A percentile compares a stretch with the other conserved stretches of the same genome.
These are phyloP conservation scores for Deilephila porcellus DNA, from an alignment of 2,888 invertebrate genomes.

Conservation along the genomic window DNA sequence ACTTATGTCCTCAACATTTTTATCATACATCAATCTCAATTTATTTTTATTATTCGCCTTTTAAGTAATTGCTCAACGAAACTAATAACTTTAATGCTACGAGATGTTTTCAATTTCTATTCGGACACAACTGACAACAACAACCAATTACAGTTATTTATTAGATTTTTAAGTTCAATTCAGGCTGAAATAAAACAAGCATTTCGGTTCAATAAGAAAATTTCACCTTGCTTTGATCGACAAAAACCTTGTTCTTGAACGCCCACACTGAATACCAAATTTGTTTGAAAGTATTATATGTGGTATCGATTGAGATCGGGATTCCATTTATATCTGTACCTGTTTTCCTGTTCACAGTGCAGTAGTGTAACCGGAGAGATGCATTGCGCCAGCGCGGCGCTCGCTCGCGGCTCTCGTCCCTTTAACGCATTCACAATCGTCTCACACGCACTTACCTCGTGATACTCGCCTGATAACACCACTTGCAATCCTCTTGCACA, in stretches of 20 bases:
- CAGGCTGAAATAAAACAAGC: not conserved
- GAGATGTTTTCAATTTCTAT: not conserved
- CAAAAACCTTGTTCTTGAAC: constrained; percentile 23
- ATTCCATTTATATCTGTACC: constrained; percentile 70
- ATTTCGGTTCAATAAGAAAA: not conserved
- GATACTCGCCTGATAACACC: constrained; percentile 26
- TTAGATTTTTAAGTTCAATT: not conserved
- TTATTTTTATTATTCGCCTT: constrained; percentile 8
- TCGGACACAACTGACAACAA: not conserved
- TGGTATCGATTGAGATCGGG: constrained; percentile 53
- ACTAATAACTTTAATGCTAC: not conserved
- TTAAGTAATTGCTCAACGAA: not conserved
- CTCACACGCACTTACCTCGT: constrained; percentile 30
- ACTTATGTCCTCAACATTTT: constrained; percentile 47
- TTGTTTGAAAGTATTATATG: constrained; percentile 39
- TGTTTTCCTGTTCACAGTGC: constrained; percentile 70
- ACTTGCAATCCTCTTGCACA: constrained; percentile 1
- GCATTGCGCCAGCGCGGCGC: constrained; percentile 42
- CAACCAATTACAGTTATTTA: not conserved
- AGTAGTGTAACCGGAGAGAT: constrained; percentile 43
- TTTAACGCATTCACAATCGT: constrained; percentile 31
- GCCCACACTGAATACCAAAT: constrained; percentile 24
- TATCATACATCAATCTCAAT: constrained; percentile 34
- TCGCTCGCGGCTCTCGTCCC: constrained; percentile 29
- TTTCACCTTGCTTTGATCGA: constrained; percentile 22